Base-by-base conservation (phyloP, 37 sponge, comb jelly and placozoan genomes). In the Hexactinellida sp. region DNA sequence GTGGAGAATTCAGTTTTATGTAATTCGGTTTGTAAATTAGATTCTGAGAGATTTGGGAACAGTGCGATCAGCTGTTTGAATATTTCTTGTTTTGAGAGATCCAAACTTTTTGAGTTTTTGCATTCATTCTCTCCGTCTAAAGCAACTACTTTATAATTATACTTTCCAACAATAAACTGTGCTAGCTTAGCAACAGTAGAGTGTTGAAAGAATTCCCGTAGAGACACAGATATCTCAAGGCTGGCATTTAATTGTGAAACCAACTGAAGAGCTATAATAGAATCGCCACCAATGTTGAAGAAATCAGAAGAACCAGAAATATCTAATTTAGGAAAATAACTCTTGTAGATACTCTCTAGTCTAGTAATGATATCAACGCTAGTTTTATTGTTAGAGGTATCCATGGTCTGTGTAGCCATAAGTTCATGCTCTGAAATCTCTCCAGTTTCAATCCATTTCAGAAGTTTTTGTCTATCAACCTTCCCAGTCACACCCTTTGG, bases 231-330 rank as follows among this genome's bases (percentile, higher is more conserved):
- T 10, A 63, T 32, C 13, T 63, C 5, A 7, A 63, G 34, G 25
- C 34, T 28, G 3, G 76, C 3, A 41, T 89, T 86, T 0, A 91
- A 36, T 51, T 54, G 38, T 0, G 38, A 83, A 0, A 86, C 41
- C 1, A 89, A 85, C 0, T 84, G 87, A 5, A 89, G 36, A 24
- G 71, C 36, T 25, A 87, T 82, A 24, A 92, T 41, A 38, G 90
- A 89, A 32, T 92, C 55, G 24, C 92, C 92, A 30, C 92, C 92
- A 54, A 55, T 32, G 21, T 54, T 36, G 83, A 87, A 92, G 82
- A 92, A 92, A 63, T 92, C 88, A 24, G 55, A 88, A 55, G 37
- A 41, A 0, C 36, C 19, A 0, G 89, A 82, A 38, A 85, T 82
- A 0, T 37, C 25, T 37, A 63, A 3, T 25, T n/a, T 28, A 7